Base-by-base conservation (phyloP, 30 jellyfish, hydroid and myxozoan genomes). In the Clytia hemisphaerica region DNA sequence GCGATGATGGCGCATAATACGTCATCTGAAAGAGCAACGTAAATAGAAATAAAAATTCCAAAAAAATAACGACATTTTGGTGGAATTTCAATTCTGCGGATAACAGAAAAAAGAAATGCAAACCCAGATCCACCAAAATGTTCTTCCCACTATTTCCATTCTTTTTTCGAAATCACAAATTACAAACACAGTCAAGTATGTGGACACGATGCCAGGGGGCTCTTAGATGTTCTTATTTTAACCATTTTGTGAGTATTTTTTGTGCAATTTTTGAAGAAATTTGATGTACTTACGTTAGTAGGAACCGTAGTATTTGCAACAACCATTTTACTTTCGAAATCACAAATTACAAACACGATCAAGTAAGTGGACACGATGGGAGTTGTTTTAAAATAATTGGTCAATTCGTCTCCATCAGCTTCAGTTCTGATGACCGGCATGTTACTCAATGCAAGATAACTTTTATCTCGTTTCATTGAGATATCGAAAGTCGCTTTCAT, bases 1-100 rank as follows among this genome's bases (percentile, higher is more conserved):
- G 97, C 60, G 79, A 84, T 9, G 59, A 35, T 16, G 97, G 97
- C 3, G 97, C 97, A 42, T 79, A 87, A 47, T 61, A 87, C 31
- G 92, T 75, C 97, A 79, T 87, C 97, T 87, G 62, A 18, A 74
- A 48, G 1, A 38, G 54, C n/a, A n/a, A n/a, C n/a, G n/a, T n/a
- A n/a, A n/a, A n/a, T n/a, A n/a, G n/a, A n/a, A n/a, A n/a, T n/a
- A n/a, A n/a, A n/a, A n/a, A n/a, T n/a, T n/a, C n/a, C n/a, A n/a
- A n/a, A n/a, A n/a, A n/a, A n/a, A n/a, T n/a, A n/a, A n/a, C n/a
- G n/a, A n/a, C n/a, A n/a, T n/a, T n/a, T n/a, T n/a, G n/a, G n/a
- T n/a, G n/a, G n/a, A n/a, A n/a, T n/a, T n/a, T n/a, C n/a, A n/a
- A n/a, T n/a, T n/a, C n/a, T n/a, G n/a, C n/a, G n/a, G n/a, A n/a